A percentile compares a stretch with the other conserved stretches of the same genome.
Conservation (phyloP, 2,797 vertebrate species). For the Myotis planiceps region DNA sequence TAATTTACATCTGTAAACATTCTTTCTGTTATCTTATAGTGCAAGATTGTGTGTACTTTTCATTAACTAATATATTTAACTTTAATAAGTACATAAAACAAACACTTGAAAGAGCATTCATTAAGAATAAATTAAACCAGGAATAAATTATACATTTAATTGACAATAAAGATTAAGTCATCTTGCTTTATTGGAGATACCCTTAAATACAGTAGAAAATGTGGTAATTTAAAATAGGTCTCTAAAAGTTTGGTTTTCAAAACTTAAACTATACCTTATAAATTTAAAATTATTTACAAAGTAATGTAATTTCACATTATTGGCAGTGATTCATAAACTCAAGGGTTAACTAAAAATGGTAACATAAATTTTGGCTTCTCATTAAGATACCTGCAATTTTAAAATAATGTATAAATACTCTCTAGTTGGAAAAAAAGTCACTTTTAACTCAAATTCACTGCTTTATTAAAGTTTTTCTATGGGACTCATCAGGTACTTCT, state of each 20-base stretch:
- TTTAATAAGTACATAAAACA: not conserved
- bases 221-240: not conserved
- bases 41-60: not conserved
- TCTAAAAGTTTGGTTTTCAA: not conserved
- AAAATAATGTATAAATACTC: not conserved
- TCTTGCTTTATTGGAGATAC: not conserved
- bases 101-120: not conserved
- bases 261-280: not conserved
- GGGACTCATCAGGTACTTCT: not conserved
- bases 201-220: not conserved
- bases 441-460: not conserved
- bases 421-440: not conserved
- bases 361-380: slow-evolving; percentile 3
- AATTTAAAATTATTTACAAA: not conserved
- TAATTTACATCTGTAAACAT: not conserved
- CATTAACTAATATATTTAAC: not conserved
- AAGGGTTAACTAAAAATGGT: not conserved
- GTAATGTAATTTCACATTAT: not conserved
- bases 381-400: not conserved
- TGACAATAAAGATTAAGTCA: not conserved
- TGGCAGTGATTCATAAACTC: not conserved
- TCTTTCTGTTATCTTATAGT: not conserved
- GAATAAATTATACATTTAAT: not conserved
- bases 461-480: not conserved
- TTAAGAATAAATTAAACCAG: not conserved